phyloP scores from a whole-genome alignment of 2,797 vertebrate species.

The Otus scops region DNA sequence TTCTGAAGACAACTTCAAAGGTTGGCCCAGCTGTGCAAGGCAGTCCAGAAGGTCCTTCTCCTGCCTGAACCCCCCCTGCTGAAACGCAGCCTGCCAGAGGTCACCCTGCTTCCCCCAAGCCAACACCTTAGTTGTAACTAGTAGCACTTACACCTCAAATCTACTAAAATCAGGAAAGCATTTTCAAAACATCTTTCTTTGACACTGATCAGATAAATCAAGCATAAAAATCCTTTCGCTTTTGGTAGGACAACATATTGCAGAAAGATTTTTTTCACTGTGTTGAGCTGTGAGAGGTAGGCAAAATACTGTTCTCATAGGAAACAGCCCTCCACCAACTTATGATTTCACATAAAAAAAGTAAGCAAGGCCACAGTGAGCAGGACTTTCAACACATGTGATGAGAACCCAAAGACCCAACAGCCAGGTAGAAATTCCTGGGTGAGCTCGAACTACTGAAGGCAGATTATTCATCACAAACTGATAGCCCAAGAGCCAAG shows the following conservation, averaged over 20 bases:
- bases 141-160: not conserved
- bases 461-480: constrained; percentile 8
- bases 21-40: not conserved
- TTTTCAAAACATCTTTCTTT: not conserved
- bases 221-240: not conserved
- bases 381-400: not conserved
- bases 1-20: not conserved
- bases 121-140: not conserved
- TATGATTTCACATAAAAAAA: not conserved
- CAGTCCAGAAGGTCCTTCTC: not conserved
- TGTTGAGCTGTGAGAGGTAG: not conserved
- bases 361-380: not conserved
- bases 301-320: not conserved
- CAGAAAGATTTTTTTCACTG: not conserved
- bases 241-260: not conserved
- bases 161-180: not conserved
- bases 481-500: not conserved
- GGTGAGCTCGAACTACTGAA: not conserved
- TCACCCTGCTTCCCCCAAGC: not conserved
- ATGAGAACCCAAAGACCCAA: not conserved
- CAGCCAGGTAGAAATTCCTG: not conserved
- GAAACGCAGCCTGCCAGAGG: not conserved
- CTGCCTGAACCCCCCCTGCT: not conserved
- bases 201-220: not conserved
- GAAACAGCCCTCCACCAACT: not conserved